These are phyloP conservation scores for Gambelia wislizenii DNA, from an alignment of 2,797 vertebrate species.

Conservation along the genomic window DNA sequence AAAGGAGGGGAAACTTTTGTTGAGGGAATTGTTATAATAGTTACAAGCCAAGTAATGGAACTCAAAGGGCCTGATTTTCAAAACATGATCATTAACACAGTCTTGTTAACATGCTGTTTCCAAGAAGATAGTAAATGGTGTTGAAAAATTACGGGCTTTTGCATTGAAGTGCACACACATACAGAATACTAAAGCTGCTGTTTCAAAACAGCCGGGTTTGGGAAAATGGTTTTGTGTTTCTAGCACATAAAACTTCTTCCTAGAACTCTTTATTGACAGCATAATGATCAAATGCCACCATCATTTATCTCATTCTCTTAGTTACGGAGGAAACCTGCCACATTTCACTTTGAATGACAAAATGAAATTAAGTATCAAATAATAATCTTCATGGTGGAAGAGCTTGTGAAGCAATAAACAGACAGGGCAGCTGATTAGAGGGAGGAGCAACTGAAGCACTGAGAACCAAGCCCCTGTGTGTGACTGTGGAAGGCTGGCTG, in stretches of 20 bases:
- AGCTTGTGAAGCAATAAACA: background rate
- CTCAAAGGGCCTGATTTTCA: conserved; percentile 58
- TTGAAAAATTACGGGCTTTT: conserved; percentile 38
- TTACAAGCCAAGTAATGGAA: conserved; percentile 69
- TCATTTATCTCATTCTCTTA: background rate
- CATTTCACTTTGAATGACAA: background rate
- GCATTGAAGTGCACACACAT: conserved; percentile 12
- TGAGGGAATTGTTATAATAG: conserved; percentile 71
- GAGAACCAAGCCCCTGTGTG: background rate
- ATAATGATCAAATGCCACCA: background rate
- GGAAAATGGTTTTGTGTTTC: background rate
- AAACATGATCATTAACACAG: conserved; percentile 41
- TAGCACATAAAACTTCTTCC: conserved; percentile 6
- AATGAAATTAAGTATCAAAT: conserved; percentile 9
- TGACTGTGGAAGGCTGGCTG: background rate
- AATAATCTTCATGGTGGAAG: background rate
- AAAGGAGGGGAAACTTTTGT: conserved; percentile 37
- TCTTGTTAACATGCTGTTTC: conserved; percentile 59
- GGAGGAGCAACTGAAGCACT: background rate
- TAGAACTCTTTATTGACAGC: background rate
- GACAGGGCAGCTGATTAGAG: conserved; percentile 24
- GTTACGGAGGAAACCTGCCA: background rate
- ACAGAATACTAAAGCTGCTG: background rate
- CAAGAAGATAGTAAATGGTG: conserved; percentile 41
- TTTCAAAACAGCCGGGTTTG: background rate